Conservation (phyloP, 2,888 invertebrate genomes). For the Epicampocera succincta region DNA sequence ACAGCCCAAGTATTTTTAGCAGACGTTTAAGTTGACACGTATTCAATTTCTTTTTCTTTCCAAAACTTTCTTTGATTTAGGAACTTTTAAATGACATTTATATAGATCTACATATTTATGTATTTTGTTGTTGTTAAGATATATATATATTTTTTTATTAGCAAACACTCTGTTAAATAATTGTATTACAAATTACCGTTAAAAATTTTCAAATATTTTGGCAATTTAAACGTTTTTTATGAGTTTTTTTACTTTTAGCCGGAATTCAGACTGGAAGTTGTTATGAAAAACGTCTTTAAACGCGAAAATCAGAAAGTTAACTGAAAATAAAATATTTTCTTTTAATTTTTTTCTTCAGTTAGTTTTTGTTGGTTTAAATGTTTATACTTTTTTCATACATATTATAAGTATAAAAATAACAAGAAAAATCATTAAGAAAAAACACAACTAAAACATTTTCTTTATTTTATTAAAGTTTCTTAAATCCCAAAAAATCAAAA, state of each 20-base stretch:
- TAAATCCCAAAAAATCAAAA: conserved; percentile 80
- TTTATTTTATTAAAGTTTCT: conserved; percentile 56
- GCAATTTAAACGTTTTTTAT: conserved; percentile 5
- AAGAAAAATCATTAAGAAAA: conserved; percentile 28
- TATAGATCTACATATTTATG: not conserved
- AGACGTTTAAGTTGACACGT: not conserved
- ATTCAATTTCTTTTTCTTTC: conserved; percentile 2
- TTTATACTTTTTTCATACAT: conserved; percentile 36
- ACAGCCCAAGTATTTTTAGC: conserved; percentile 27
- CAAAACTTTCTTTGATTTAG: conserved; percentile 15
- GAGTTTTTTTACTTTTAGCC: conserved; percentile 33
- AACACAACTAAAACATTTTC: conserved; percentile 62
- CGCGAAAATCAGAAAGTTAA: conserved; percentile 81
- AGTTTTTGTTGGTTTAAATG: conserved; percentile 27
- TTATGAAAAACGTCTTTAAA: conserved; percentile 76
- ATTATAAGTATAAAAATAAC: conserved; percentile 36
- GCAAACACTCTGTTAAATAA: conserved; percentile 32
- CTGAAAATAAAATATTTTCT: conserved; percentile 72
- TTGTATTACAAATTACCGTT: conserved; percentile 44
- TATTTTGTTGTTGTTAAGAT: not conserved
- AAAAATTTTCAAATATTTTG: conserved; percentile 18
- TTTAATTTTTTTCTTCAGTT: conserved; percentile 46
- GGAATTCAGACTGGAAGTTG: conserved; percentile 43
- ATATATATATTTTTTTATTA: not conserved
- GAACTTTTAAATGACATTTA: not conserved